These are phyloP conservation scores for Poeciliopsis retropinna DNA, from an alignment of 2,113 vertebrate genomes.

Conservation along the genomic window DNA sequence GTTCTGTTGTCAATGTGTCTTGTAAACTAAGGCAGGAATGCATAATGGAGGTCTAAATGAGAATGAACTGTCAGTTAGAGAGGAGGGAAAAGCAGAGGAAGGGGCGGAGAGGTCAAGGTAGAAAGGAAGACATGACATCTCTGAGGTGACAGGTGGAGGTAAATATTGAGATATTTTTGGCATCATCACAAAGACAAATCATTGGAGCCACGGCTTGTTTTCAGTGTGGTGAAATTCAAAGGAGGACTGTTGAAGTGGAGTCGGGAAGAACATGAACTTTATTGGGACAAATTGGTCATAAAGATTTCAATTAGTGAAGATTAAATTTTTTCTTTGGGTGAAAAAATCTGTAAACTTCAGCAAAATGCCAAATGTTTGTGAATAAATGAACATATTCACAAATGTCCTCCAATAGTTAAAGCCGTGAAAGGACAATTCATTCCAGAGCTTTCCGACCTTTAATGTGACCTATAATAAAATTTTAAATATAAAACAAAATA, in stretches of 20 bases:
- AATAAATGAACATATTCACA: too few relatives aligned
- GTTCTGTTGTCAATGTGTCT: slow-evolving; percentile 76
- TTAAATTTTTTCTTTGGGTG: background rate
- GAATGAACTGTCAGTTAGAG: slow-evolving; percentile 70
- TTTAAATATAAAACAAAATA: too few relatives aligned
- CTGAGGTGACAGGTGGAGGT: slow-evolving; percentile 18
- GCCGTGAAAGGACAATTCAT: background rate
- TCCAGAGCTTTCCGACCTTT: background rate
- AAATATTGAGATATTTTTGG: slow-evolving; percentile 38
- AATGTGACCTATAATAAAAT: background rate
- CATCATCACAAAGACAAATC: slow-evolving; percentile 7
- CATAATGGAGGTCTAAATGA: slow-evolving; percentile 76
- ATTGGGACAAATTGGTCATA: slow-evolving; percentile 12
- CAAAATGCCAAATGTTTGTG: background rate
- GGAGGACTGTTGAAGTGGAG: slow-evolving; percentile 27
- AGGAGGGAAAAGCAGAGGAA: slow-evolving; percentile 43
- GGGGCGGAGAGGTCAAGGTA: slow-evolving; percentile 58
- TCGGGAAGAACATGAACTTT: slow-evolving; percentile 30
- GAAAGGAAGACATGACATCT: slow-evolving; percentile 39
- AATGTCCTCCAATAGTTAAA: too few relatives aligned
- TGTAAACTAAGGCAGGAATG: slow-evolving; percentile 73
- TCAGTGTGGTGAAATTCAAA: slow-evolving; percentile 68
- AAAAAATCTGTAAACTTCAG: background rate
- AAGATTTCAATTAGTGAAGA: background rate
- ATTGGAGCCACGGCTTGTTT: slow-evolving; percentile 72